Evolutionary conservation across 2,797 vertebrate genomes (phyloP), one percentile per base, ranked within the genome.

Genomic region (Delichon dasypus): DNA sequence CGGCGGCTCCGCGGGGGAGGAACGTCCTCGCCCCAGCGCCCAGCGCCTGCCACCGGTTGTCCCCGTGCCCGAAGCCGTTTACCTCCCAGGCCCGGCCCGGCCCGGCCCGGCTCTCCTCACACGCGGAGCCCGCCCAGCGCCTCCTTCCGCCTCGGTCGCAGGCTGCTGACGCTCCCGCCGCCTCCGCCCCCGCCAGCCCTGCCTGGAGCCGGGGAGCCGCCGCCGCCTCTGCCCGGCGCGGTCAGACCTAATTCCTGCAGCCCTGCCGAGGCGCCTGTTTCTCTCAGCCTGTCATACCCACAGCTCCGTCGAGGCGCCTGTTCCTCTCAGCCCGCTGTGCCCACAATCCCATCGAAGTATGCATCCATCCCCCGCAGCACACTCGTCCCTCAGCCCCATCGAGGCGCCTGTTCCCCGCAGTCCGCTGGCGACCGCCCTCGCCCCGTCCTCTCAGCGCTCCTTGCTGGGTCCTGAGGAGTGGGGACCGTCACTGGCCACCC

Each of bases 161-260:
- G 64, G n/a, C 53, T 78, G 92, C 92, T 97, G 97, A 96, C 97
- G 97, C 94, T 95, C 88, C 85, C 85, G 29, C 61, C 47, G 91
- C 92, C 90, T 29, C 95, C 95, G 82, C 88, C 81, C 73, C 62
- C 85, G n/a, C 38, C 80, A 44, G 68, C 68, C 19, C 11, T n/a
- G 70, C 55, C 21, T 7, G 78, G 5, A 72, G 78, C 27, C 12
- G 40, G 13, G 7, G 17, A n/a, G 22, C 36, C 12, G n/a, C 17
- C 0, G 45, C 15, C 5, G n/a, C 2, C 2, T 4, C 23, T 62
- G 4, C 29, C 30, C 19, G 29, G 9, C 6, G 58, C 30, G 5
- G 17, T 21, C 4, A 3, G 38, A 62, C 1, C 2, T 4, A 0
- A 26, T 16, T 48, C 5, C 10, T 36, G 3, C 16, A 23, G 20